Conservation (phyloP, 2,113 vertebrate genomes). For the Xyrauchen texanus region DNA sequence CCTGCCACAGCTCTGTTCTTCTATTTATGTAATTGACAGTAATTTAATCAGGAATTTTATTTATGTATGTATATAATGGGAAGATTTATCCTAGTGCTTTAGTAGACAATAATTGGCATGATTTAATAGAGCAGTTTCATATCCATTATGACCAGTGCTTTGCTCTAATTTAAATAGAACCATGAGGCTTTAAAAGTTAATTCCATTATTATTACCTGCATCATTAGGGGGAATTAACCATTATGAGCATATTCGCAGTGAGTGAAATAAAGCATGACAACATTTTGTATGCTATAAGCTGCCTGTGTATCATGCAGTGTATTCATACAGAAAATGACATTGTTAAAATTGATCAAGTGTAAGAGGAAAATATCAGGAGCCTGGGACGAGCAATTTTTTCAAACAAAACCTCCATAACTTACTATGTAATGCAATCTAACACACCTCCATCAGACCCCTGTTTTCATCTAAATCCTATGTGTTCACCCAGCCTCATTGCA, state of each 20-base stretch:
- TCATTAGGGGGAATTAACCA: not conserved
- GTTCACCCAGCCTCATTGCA: slow-evolving; percentile 5
- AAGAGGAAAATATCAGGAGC: slow-evolving; percentile 7
- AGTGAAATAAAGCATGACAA: not conserved
- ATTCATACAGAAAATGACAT: slow-evolving; percentile 34
- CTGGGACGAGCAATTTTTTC: slow-evolving; percentile 22
- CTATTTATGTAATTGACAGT: slow-evolving; percentile 57
- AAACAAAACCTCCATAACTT: slow-evolving; percentile 35
- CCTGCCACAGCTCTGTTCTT: slow-evolving; percentile 27
- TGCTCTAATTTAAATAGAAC: slow-evolving; percentile 40
- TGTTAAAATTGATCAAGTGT: slow-evolving; percentile 40
- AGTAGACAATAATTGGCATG: slow-evolving; percentile 2
- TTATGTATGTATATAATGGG: slow-evolving; percentile 39
- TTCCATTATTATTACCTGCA: not conserved
- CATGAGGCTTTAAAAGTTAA: too few species aligned
- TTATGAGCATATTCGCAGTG: not conserved
- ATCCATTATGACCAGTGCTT: slow-evolving; percentile 38
- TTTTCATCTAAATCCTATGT: not conserved
- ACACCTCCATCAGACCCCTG: slow-evolving; percentile 31
- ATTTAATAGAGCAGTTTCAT: slow-evolving; percentile 16
- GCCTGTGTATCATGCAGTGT: not conserved
- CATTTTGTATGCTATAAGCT: not conserved
- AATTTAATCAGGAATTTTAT: slow-evolving; percentile 40
- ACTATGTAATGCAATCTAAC: slow-evolving; percentile 8
- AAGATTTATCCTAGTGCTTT: slow-evolving; percentile 17